phyloP scores from a whole-genome alignment of 2,113 vertebrate species.

The Ploceus nigricollis region DNA sequence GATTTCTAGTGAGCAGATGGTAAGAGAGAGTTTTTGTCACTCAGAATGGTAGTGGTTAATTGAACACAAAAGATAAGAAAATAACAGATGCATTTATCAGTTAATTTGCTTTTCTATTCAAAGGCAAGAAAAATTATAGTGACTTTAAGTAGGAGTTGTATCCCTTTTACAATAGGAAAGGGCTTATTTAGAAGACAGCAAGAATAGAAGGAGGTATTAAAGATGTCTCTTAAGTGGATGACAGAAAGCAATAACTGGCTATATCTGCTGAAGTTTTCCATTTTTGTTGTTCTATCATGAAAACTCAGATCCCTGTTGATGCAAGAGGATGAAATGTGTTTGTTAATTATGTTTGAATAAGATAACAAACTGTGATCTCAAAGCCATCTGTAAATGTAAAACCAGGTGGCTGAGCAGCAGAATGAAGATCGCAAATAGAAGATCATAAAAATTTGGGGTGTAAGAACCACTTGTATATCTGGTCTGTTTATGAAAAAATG shows the following conservation, averaged over 20 bases:
- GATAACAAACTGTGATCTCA: conserved; percentile 55
- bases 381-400: conserved; percentile 54
- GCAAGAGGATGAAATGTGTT: conserved; percentile 29
- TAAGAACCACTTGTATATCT: not conserved
- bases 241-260: conserved; percentile 8
- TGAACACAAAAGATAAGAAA: conserved; percentile 43
- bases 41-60: conserved; percentile 29
- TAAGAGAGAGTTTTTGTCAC: conserved; percentile 35
- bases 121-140: not conserved
- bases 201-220: not conserved
- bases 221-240: not conserved
- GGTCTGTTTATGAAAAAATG: not conserved
- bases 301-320: conserved; percentile 39
- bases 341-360: conserved; percentile 57
- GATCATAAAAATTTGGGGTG: not conserved
- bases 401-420: conserved; percentile 40
- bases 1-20: conserved; percentile 52
- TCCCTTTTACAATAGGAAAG: not conserved
- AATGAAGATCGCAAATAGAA: not conserved
- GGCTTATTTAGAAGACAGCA: not conserved
- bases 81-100: conserved; percentile 36
- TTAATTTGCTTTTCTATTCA: conserved; percentile 2
- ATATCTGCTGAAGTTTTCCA: not conserved
- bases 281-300: not conserved
- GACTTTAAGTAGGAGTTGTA: conserved; percentile 27